Evolutionary conservation across 2,888 invertebrate species (phyloP), one percentile per base, ranked within the genome.

Genomic region (Pristionchus japonicus): DNA sequence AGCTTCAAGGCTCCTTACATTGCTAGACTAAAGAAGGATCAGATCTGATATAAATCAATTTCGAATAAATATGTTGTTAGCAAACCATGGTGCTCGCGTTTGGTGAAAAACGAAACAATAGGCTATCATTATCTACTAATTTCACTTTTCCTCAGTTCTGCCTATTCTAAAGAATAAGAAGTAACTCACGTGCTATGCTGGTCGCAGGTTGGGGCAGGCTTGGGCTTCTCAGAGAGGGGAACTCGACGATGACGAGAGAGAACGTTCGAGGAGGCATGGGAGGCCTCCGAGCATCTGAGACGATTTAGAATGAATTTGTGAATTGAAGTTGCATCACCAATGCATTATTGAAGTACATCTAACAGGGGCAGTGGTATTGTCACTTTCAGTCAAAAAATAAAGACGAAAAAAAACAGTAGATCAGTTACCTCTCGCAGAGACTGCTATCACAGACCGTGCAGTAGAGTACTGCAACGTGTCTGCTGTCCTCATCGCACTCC

Each of bases 401-500:
- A 9, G 6, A n/a, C 6, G 20, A 31, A 20, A 31, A 93, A 95
- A 96, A 3, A 96, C 92, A 15, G 40, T 7, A 43, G 3, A 7
- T 20, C 49, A 64, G 61, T 31, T 43, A 89, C 88, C 88, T 80
- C 52, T 91, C 91, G 67, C 91, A 96, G 31, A 96, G 94, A 91
- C 96, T 95, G 37, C 95, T 95, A 47, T 95, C 95, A 90, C 96
- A 96, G 15, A 96, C 95, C 1, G 95, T 96, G 91, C 96, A 96
- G 93, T 95, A 96, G 7, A 96, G 92, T 13, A 96, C 96, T 20
- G 96, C 96, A 9, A 94, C 93, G 90, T 96, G 96, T 2, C 94
- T 92, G 88, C 96, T 96, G 89, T 96, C 95, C 93, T 96, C 96
- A 93, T 96, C 96, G 93, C 96, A 96, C 15, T 94, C 93, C 34